These are phyloP conservation scores for Adoxophyes honmai DNA, from an alignment of 1,140 invertebrate species.

Conservation along the genomic window DNA sequence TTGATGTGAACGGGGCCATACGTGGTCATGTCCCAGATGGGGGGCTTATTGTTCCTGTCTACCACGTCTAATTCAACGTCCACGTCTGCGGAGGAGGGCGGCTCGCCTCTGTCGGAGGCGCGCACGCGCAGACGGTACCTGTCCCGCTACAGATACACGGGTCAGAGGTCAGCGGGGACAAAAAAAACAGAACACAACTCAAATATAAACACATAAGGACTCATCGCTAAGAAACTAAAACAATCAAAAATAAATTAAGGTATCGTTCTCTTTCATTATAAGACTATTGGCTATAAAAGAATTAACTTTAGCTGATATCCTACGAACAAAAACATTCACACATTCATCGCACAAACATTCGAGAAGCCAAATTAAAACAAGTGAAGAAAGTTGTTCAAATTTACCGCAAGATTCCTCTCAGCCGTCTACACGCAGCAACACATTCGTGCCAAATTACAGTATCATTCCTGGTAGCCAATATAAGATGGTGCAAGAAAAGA, in stretches of 20 bases:
- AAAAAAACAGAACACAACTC: slow-evolving; percentile 76
- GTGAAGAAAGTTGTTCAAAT: slow-evolving; percentile 49
- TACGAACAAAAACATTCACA: slow-evolving; percentile 35
- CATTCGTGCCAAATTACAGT: slow-evolving; percentile 86
- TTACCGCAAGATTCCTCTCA: slow-evolving; percentile 42
- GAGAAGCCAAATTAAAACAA: slow-evolving; percentile 69
- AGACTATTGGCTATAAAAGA: slow-evolving; percentile 33
- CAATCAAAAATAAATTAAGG: slow-evolving; percentile 57
- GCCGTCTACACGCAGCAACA: slow-evolving; percentile 44
- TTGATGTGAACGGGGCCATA: slow-evolving; percentile 97
- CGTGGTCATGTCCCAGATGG: slow-evolving; percentile 94
- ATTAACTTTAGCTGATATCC: slow-evolving; percentile 25
- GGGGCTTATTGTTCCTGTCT: slow-evolving; percentile 98
- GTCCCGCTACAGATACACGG: slow-evolving; percentile 90
- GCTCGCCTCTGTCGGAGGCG: slow-evolving; percentile 93
- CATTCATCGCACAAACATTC: slow-evolving; percentile 58
- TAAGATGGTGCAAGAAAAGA: slow-evolving; percentile 87
- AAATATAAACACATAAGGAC: slow-evolving; percentile 74
- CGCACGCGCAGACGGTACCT: slow-evolving; percentile 95
- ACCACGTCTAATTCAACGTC: slow-evolving; percentile 98
- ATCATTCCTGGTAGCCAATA: slow-evolving; percentile 87
- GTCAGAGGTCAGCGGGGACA: slow-evolving; percentile 77
- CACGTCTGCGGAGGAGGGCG: slow-evolving; percentile 93
- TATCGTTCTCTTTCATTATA: slow-evolving; percentile 47
- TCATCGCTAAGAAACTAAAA: slow-evolving; percentile 70